Evolutionary conservation across 1,140 invertebrate species (phyloP), one percentile per base, ranked within the genome.

Genomic region (Aphis craccivora): DNA sequence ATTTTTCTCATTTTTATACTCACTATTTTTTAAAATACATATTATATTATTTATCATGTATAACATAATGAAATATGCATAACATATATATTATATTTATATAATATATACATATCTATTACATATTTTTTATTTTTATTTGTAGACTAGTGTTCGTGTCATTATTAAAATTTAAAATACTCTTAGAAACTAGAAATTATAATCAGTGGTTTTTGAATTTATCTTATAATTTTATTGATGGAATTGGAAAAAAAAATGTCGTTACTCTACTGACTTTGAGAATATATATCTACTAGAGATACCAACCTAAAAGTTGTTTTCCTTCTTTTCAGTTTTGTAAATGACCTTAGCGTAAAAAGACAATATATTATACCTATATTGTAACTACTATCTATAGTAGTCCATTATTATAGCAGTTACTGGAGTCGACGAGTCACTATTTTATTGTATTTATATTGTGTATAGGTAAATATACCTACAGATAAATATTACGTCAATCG

Each of bases 401-500:
- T n/a, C 11, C n/a, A n/a, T 11, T 76, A 76, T n/a, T 76, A n/a
- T n/a, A n/a, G 14, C 30, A 67, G 30, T 67, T 67, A n/a, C 30
- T 35, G 60, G n/a, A 76, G 60, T n/a, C n/a, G n/a, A 6, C 30
- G 60, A 14, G 60, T 76, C 60, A 76, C 60, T n/a, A 30, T 76
- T 76, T n/a, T 35, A 76, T 76, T 76, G 60, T n/a, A 76, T 76
- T 20, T 30, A n/a, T 76, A 76, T 30, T 76, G n/a, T 67, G 14
- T n/a, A 14, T 48, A 53, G 22, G n/a, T n/a, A n/a, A n/a, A n/a
- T n/a, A 22, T 22, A 67, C 60, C 18, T 40, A 40, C 35, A 76
- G 60, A 76, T 76, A 76, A 76, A 76, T 76, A 40, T 89, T 89
- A 89, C 88, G 88, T 37, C 51, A 89, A 53, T 89, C 51, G 51